A percentile compares a stretch with the other conserved stretches of the same genome.
These are phyloP conservation scores for Graphium colonna DNA, from an alignment of 2,888 invertebrate genomes.

Conservation along the genomic window DNA sequence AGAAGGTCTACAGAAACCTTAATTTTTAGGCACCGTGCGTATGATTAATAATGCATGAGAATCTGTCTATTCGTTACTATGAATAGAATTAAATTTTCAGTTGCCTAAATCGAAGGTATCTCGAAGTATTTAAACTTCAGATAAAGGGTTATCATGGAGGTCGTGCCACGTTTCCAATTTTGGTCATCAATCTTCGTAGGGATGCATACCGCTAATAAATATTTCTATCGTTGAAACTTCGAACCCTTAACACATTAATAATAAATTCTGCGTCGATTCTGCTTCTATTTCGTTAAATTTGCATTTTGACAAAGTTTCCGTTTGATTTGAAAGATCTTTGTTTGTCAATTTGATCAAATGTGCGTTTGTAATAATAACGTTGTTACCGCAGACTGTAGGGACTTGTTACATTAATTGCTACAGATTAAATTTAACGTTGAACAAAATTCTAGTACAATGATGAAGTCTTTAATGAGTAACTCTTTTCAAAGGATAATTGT, in stretches of 20 bases:
- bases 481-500: not conserved
- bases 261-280: not conserved
- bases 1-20: no score
- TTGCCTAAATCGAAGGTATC: not conserved
- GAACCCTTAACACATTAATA: constrained; percentile 2
- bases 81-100: no score
- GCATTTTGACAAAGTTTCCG: not conserved
- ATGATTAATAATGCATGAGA: no score
- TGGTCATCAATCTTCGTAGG: not conserved
- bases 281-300: not conserved
- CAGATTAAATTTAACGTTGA: not conserved
- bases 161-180: not conserved
- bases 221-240: constrained; percentile 7
- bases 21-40: no score
- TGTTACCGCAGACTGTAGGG: not conserved
- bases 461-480: no score
- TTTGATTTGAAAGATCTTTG: no score
- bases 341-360: no score
- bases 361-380: not conserved
- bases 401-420: not conserved
- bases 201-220: constrained; percentile 10
- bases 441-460: not conserved
- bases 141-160: not conserved
- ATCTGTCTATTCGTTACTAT: no score
- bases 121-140: not conserved